Percentiles rank a stretch among this genome's conserved stretches.
phyloP scores from a whole-genome alignment of 1,140 invertebrate species.

The Brachionus plicatilis region DNA sequence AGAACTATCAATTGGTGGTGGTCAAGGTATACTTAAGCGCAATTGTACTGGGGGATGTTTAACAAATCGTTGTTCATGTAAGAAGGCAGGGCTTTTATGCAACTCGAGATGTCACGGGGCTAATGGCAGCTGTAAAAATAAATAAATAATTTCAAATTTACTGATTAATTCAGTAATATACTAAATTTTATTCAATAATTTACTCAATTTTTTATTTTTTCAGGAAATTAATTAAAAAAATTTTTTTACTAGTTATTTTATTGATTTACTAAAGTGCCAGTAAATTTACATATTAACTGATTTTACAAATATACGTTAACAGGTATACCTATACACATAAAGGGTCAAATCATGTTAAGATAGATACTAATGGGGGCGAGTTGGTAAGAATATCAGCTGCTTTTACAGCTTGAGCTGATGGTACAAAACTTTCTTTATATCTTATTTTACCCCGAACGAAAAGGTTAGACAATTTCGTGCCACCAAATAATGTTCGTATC shows the following conservation, averaged over 20 bases:
- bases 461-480: too few species aligned
- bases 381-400: too few species aligned
- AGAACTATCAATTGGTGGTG: not conserved
- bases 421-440: too few species aligned
- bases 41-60: constrained; percentile 3
- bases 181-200: not conserved
- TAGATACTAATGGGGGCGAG: too few species aligned
- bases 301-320: not conserved
- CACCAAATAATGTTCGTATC: too few species aligned
- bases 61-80: not conserved
- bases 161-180: not conserved
- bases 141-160: not conserved
- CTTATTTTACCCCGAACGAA: too few species aligned
- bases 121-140: not conserved
- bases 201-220: not conserved
- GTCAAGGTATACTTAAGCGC: not conserved
- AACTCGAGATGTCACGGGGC: not conserved
- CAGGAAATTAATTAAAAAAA: not conserved
- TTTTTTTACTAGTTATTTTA: not conserved
- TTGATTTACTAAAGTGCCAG: not conserved
- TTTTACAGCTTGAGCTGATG: too few species aligned
- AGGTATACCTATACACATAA: too few species aligned
- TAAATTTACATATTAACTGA: not conserved
- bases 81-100: not conserved
- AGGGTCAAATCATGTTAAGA: too few species aligned